Evolutionary conservation across 2,113 vertebrate species (phyloP).

Genomic region (Smithornis capensis): DNA sequence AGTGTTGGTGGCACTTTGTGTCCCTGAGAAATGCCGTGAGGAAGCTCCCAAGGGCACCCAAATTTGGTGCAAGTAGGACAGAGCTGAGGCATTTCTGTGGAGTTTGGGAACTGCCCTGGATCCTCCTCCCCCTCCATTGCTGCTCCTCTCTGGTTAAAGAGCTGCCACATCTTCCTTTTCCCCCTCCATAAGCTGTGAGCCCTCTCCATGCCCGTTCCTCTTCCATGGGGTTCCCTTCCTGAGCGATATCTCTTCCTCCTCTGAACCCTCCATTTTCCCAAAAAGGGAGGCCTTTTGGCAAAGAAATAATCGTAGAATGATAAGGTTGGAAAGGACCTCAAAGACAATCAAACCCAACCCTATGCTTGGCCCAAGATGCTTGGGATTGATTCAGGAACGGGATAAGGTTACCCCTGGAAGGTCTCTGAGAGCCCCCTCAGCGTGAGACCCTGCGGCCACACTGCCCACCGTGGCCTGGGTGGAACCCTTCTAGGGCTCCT

Average conservation of each 20-base stretch:
- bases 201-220: neutral
- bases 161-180: neutral
- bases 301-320: neutral
- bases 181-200: neutral
- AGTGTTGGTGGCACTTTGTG: neutral
- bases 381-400: accelerated
- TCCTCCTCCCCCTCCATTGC: neutral
- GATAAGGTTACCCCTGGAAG: neutral
- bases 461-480: neutral
- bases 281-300: neutral
- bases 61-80: neutral
- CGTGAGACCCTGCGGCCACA: accelerated
- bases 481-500: neutral
- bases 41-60: neutral
- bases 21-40: neutral
- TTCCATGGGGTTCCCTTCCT: accelerated
- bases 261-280: neutral
- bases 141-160: neutral
- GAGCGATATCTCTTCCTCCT: neutral
- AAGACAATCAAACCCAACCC: neutral
- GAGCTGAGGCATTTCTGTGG: neutral
- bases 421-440: neutral
- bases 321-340: neutral
- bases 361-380: neutral
- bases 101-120: neutral